These are phyloP conservation scores for Tetramorium bicarinatum DNA, from an alignment of 2,888 invertebrate species.

Conservation along the genomic window DNA sequence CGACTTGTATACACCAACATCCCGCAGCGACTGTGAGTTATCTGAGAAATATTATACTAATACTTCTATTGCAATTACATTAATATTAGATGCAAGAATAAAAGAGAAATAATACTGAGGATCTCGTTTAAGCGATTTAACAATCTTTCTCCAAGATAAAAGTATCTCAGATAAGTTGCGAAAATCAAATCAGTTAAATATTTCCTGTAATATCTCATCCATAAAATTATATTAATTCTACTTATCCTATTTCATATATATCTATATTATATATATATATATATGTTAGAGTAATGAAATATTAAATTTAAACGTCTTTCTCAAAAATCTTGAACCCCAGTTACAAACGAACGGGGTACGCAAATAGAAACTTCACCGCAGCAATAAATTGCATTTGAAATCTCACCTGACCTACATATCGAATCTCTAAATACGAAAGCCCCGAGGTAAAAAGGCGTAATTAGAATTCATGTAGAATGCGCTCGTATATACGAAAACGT, in stretches of 20 bases:
- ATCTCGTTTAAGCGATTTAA: background rate
- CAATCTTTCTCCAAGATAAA: background rate
- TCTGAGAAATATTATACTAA: slow-evolving; percentile 7
- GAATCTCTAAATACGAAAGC: slow-evolving; percentile 8
- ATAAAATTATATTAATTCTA: background rate
- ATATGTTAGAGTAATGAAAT: too few relatives aligned
- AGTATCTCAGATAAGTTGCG: background rate
- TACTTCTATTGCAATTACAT: slow-evolving; percentile 1
- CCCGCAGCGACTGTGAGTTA: background rate
- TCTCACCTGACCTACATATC: slow-evolving; percentile 29
- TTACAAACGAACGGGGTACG: slow-evolving; percentile 3
- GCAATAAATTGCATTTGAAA: slow-evolving; percentile 38
- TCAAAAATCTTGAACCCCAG: background rate
- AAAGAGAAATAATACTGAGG: background rate
- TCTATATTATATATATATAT: too few relatives aligned
- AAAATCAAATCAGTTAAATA: background rate
- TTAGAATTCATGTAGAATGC: slow-evolving; percentile 49
- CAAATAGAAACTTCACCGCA: slow-evolving; percentile 22
- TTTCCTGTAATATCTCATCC: background rate
- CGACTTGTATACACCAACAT: slow-evolving; percentile 18
- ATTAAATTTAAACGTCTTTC: background rate
- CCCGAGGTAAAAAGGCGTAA: slow-evolving; percentile 22
- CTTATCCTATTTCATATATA: background rate
- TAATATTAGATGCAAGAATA: background rate
- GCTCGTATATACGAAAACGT: slow-evolving; percentile 20